phyloP scores from a whole-genome alignment of 2,888 invertebrate species.

The Ectobius pallidus region DNA sequence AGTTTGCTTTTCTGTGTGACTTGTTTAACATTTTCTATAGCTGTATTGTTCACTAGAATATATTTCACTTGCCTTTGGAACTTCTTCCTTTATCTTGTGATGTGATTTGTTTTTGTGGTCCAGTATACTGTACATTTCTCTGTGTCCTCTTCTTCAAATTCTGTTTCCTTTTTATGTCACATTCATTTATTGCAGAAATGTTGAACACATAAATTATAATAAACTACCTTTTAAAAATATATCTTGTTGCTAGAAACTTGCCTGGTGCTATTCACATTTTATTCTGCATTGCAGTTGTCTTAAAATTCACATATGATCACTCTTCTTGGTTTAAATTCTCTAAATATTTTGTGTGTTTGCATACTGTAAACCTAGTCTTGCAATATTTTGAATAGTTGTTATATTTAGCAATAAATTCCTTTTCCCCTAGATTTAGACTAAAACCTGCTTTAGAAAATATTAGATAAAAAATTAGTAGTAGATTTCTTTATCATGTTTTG shows the following conservation, averaged over 20 bases:
- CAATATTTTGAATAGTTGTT: too few relatives aligned
- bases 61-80: constrained; percentile 1
- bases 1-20: constrained; percentile 56
- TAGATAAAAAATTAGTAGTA: too few relatives aligned
- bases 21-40: constrained; percentile 4
- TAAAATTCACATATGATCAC: constrained; percentile 2
- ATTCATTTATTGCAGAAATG: too few relatives aligned
- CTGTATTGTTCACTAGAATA: neutral
- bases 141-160: constrained; percentile 7
- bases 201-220: too few relatives aligned
- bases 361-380: neutral
- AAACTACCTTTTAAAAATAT: neutral
- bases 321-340: neutral
- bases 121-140: neutral
- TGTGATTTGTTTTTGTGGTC: constrained; percentile 20
- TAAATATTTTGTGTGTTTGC: constrained; percentile 10
- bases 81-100: constrained; percentile 8
- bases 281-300: neutral
- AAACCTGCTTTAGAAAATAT: too few relatives aligned
- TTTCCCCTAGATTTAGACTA: too few relatives aligned
- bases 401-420: too few relatives aligned
- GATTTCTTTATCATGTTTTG: too few relatives aligned
- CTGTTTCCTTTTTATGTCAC: constrained; percentile 10
- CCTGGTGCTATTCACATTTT: neutral
- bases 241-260: neutral